A percentile compares a stretch with the other conserved stretches of the same genome.
Conservation (phyloP, 2,888 invertebrate genomes). For the Octonoba sinensis region DNA sequence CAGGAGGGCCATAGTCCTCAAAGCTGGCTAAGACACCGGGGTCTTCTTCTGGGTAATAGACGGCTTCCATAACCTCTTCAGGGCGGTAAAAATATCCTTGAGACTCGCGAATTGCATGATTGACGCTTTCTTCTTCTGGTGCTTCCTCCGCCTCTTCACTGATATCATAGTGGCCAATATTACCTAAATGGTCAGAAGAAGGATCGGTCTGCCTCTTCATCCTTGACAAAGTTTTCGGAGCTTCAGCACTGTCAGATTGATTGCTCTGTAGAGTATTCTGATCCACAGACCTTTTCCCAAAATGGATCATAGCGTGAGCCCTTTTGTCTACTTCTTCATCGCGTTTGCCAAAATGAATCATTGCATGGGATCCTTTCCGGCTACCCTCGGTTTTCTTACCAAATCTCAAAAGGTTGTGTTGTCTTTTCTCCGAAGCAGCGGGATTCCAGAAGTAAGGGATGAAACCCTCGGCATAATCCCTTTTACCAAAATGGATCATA, state of each 20-base stretch:
- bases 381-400: constrained; percentile 40
- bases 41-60: constrained; percentile 16
- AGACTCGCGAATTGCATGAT: background rate
- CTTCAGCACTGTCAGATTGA: background rate
- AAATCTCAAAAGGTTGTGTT: constrained; percentile 45
- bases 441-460: constrained; percentile 14
- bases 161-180: constrained; percentile 7
- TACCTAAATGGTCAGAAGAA: background rate
- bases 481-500: constrained; percentile 58
- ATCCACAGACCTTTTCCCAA: constrained; percentile 42
- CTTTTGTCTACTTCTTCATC: constrained; percentile 28
- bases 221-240: background rate
- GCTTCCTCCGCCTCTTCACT: background rate
- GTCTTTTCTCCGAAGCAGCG: background rate
- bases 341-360: constrained; percentile 54
- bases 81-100: background rate
- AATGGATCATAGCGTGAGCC: constrained; percentile 57
- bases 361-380: constrained; percentile 44
- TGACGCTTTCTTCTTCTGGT: background rate
- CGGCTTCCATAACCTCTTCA: background rate
- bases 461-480: background rate
- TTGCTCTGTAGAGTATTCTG: constrained; percentile 5
- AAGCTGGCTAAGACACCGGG: constrained; percentile 6
- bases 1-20: constrained; percentile 6
- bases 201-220: constrained; percentile 25